A percentile compares a stretch with the other conserved stretches of the same genome.
phyloP scores from a whole-genome alignment of 2,888 invertebrate genomes.

The Adelphocoris suturalis region DNA sequence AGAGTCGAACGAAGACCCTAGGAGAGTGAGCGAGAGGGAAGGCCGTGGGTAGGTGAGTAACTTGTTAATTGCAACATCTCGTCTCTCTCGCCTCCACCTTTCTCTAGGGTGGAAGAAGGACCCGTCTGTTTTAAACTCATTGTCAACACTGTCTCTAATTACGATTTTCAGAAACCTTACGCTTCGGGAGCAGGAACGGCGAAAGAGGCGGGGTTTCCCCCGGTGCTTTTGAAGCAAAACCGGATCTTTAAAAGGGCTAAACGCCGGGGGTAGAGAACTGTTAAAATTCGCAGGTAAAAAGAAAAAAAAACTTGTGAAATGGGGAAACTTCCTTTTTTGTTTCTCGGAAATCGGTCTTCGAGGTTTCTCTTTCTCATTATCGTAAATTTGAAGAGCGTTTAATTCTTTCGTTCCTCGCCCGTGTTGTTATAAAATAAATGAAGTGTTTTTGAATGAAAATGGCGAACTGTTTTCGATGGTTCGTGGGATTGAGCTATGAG shows the following conservation, averaged over 20 bases:
- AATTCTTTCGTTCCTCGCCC: background rate
- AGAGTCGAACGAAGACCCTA: background rate
- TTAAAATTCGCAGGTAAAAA: background rate
- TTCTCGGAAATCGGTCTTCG: background rate
- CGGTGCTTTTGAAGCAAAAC: slow-evolving; percentile 5
- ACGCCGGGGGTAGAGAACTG: background rate
- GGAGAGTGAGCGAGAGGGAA: background rate
- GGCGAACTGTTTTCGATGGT: too few relatives aligned
- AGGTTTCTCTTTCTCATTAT: background rate
- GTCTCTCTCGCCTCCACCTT: slow-evolving; percentile 38
- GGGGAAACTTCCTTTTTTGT: background rate
- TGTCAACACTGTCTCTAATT: slow-evolving; percentile 61
- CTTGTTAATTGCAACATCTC: slow-evolving; percentile 63
- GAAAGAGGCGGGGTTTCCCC: too few relatives aligned
- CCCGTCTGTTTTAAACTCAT: slow-evolving; percentile 60
- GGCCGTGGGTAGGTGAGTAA: slow-evolving; percentile 18
- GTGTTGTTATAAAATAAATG: too few relatives aligned
- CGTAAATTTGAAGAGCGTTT: background rate
- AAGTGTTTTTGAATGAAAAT: too few relatives aligned
- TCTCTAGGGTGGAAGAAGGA: background rate
- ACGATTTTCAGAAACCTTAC: slow-evolving; percentile 53
- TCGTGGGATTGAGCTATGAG: too few relatives aligned
- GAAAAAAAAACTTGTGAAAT: background rate
- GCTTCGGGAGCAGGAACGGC: background rate
- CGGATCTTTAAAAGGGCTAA: slow-evolving; percentile 14